These are phyloP conservation scores for Melitaea cinxia DNA, from an alignment of 1,140 invertebrate species.

Conservation along the genomic window DNA sequence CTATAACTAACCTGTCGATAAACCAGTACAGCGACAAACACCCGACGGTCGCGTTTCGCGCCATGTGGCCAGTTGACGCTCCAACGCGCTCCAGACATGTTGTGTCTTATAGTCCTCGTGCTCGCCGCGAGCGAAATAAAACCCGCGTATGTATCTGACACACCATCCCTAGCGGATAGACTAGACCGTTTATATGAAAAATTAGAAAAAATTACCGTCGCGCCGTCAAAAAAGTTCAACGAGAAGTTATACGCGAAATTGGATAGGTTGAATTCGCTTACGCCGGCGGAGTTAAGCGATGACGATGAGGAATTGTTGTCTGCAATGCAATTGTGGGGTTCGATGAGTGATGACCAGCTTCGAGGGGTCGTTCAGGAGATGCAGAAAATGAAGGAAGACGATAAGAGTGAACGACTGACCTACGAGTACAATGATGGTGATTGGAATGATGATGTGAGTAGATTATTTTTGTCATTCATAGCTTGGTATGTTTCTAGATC, in stretches of 20 bases:
- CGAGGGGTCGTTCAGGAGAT: constrained; percentile 53
- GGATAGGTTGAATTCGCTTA: constrained; percentile 57
- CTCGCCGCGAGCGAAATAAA: constrained; percentile 47
- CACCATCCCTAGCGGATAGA: constrained; percentile 54
- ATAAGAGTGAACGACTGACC: constrained; percentile 43
- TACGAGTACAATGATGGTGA: constrained; percentile 55
- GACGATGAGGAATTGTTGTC: constrained; percentile 65
- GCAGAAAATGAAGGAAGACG: constrained; percentile 54
- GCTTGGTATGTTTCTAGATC: no score
- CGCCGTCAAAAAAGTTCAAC: constrained; percentile 35
- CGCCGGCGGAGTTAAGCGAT: constrained; percentile 48
- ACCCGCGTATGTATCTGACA: constrained; percentile 58
- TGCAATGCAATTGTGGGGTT: constrained; percentile 61
- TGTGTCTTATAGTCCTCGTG: constrained; percentile 51
- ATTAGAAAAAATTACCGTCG: constrained; percentile 55
- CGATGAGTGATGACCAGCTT: constrained; percentile 56
- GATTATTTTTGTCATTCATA: no score
- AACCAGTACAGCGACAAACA: constrained; percentile 19
- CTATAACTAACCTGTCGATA: neutral
- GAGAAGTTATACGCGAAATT: constrained; percentile 62
- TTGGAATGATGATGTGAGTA: constrained; percentile 67
- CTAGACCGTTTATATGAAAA: constrained; percentile 63
- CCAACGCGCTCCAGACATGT: constrained; percentile 53
- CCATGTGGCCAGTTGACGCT: constrained; percentile 50
- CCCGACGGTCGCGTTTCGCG: constrained; percentile 28